Conservation (phyloP, 2,113 vertebrate genomes). For the Melierax canorus region DNA sequence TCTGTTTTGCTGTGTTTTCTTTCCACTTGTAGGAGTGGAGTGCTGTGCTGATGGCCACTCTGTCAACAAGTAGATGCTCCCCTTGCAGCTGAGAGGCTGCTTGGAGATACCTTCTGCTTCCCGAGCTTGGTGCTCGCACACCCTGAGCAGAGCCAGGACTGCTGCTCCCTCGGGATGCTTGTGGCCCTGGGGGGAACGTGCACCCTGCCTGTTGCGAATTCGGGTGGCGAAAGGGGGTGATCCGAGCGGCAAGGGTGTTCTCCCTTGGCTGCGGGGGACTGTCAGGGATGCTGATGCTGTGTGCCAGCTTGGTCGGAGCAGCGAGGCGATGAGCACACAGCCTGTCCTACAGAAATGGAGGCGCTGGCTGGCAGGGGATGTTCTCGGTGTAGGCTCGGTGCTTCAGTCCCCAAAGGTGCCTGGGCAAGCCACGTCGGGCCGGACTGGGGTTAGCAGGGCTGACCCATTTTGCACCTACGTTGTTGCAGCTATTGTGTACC, state of each 20-base stretch:
- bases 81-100: not conserved
- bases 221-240: not conserved
- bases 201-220: not conserved
- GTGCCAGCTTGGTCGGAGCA: not conserved
- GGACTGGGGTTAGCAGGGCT: not conserved
- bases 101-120: not conserved
- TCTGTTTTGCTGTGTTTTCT: not conserved
- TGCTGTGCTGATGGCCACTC: not conserved
- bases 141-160: fast-evolving
- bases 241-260: fast-evolving
- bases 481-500: too few relatives aligned
- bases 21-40: not conserved
- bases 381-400: fast-evolving
- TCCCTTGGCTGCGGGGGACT: fast-evolving
- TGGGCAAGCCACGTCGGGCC: fast-evolving
- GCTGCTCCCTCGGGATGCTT: fast-evolving
- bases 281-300: not conserved
- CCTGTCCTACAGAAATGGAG: not conserved
- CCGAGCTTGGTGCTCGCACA: fast-evolving
- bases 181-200: not conserved
- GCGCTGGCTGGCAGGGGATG: too few relatives aligned
- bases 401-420: too few relatives aligned
- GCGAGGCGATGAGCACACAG: too few relatives aligned
- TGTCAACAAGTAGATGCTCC: not conserved
- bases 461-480: fast-evolving